Evolutionary conservation across 1,140 invertebrate species (phyloP), one percentile per base, ranked within the genome.

Genomic region (Drosophila leontia): DNA sequence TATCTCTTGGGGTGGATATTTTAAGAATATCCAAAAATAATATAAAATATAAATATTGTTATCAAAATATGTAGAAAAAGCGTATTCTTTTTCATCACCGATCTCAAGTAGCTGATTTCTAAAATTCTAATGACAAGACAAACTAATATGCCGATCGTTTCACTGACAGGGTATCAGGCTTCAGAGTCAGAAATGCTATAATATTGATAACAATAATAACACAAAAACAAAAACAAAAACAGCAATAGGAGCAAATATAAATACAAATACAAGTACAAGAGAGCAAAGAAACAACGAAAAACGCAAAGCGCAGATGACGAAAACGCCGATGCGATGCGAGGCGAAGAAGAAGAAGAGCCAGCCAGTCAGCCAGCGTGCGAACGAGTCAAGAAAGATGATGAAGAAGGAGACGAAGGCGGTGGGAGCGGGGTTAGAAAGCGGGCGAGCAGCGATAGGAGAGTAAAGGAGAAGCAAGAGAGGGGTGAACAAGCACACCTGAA

Each of bases 131-230:
- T 9, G 13, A 15, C 12, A 19, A 37, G 19, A 17, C 0, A 26
- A 34, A 35, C 29, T 23, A 35, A 79, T 83, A 63, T 64, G 67
- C 55, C 50, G 26, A 29, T 8, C 11, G 13, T 26, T 37, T 17
- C n/a, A 26, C 41, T 34, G 45, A 26, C 44, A 82, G 76, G 34
- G 76, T 26, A 65, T 32, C 41, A 7, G 15, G 37, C 34, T 60
- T 35, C 62, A 60, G 29, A 60, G 26, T 53, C 39, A 72, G 13
- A 60, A 78, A 63, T 72, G 53, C 39, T 70, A 62, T 61, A 80
- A 77, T 77, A 77, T 75, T 84, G 80, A 88, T 81, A 84, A 84
- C 74, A 71, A 78, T 70, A 84, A 80, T 62, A 87, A 74, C 58
- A 69, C 64, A 76, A 70, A 70, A 67, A 53, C 42, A 65, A 37